Base-by-base conservation (phyloP, 2,888 invertebrate genomes). In the Chironomus tentans region DNA sequence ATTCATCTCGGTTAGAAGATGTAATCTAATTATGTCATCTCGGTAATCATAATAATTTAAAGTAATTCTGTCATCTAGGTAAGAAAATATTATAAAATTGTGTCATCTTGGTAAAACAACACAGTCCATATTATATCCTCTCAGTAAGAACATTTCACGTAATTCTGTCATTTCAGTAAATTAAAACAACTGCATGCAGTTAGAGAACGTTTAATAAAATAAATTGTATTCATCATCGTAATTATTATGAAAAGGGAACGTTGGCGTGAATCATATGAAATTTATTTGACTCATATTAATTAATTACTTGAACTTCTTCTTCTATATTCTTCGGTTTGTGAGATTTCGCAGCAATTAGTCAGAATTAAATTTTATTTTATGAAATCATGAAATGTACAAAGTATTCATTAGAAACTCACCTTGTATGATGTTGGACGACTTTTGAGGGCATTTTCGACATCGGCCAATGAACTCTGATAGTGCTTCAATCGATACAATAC, bases 401-500 rank as follows among this genome's bases (percentile, higher is more conserved):
- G 1, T 38, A 38, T 38, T 38, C 28, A 28, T 38, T 2, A 38
- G 10, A 46, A 28, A 13, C 82, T 83, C 82, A 90, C 91, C 86
- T 90, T 90, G 78, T 89, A 87, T 87, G 91, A 91, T 78, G 87
- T 86, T 70, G 90, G 90, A 78, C 88, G 85, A 76, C 87, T 81
- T 79, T 86, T 85, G 72, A 90, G 84, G 28, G 89, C 89, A 78
- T 85, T 85, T 79, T 90, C 89, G 77, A 91, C 89, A 82, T 91
- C 90, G 76, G 85, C 85, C 77, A 91, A 83, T 24, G 91, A 89
- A 79, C 88, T 89, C 80, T 87, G 87, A 79, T 85, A 87, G 80
- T 87, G 84, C 78, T 87, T 88, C 78, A 90, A 82, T 78, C 87
- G 85, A 77, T 87, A 85, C 78, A 88, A 84, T 62, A 88, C 89